Percentiles rank a stretch among this genome's conserved stretches.
Evolutionary conservation across 2,888 invertebrate genomes (phyloP).

Genomic region (Drosophila borborema): DNA sequence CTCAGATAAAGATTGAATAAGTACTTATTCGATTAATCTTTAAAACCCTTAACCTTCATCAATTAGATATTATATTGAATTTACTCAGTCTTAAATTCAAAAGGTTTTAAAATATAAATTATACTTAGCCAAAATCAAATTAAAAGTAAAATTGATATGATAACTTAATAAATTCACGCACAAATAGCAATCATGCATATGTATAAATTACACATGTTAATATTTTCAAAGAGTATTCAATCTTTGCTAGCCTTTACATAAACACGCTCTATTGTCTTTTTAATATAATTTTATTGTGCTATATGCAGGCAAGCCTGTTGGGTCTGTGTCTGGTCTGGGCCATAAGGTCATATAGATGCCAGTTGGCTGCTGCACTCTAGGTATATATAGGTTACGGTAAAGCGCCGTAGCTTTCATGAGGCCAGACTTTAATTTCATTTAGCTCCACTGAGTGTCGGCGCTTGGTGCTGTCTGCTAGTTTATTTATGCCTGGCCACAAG

Average conservation of each 20-base stretch:
- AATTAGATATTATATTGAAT: too few relatives aligned
- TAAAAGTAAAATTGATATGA: background rate
- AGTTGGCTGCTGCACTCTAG: slow-evolving; percentile 6
- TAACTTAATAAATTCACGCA: background rate
- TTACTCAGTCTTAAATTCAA: too few relatives aligned
- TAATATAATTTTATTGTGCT: slow-evolving; percentile 52
- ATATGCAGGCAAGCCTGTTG: slow-evolving; percentile 24
- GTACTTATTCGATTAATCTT: too few relatives aligned
- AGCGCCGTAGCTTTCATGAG: background rate
- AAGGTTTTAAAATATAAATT: too few relatives aligned
- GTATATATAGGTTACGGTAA: background rate
- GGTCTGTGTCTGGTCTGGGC: background rate
- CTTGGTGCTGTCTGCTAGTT: slow-evolving; percentile 36
- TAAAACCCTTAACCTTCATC: too few relatives aligned
- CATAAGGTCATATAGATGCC: slow-evolving; percentile 21
- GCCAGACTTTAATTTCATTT: slow-evolving; percentile 62
- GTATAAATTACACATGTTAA: too few relatives aligned
- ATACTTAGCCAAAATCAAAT: background rate
- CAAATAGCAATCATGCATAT: background rate
- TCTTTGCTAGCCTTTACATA: background rate
- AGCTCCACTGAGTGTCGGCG: slow-evolving; percentile 16
- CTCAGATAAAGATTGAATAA: too few relatives aligned
- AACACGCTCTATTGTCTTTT: background rate
- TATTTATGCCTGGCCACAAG: slow-evolving; percentile 43
- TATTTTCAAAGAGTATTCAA: slow-evolving; percentile 3